Percentiles rank a stretch among this genome's conserved stretches.
Conservation (phyloP, 2,888 invertebrate species). For the Chrysopilus asiliformis region DNA sequence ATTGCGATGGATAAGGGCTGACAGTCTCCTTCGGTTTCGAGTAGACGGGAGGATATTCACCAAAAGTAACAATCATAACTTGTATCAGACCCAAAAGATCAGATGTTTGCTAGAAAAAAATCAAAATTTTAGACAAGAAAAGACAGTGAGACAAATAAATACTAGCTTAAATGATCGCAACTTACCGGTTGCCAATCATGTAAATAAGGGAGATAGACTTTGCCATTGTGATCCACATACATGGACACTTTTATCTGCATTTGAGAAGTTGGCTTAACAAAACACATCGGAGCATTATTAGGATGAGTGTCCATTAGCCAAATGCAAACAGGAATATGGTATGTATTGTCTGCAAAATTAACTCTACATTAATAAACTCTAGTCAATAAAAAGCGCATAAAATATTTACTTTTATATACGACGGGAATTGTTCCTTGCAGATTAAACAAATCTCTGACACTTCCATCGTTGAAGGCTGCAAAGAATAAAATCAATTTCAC, state of each 20-base stretch:
- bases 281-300: constrained; percentile 87
- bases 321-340: constrained; percentile 93
- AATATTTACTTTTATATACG: constrained; percentile 58
- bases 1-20: constrained; percentile 41
- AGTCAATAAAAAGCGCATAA: constrained; percentile 5
- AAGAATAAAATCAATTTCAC: constrained; percentile 11
- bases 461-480: constrained; percentile 80
- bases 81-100: constrained; percentile 81
- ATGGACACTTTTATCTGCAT: constrained; percentile 93
- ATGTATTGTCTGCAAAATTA: constrained; percentile 46
- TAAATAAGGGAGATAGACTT: constrained; percentile 90
- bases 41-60: constrained; percentile 90
- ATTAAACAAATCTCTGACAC: constrained; percentile 63
- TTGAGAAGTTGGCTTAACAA: constrained; percentile 84
- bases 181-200: constrained; percentile 80
- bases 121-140: constrained; percentile 6
- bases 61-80: constrained; percentile 83
- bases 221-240: constrained; percentile 90
- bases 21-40: constrained; percentile 49
- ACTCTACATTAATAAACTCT: constrained; percentile 1
- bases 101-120: constrained; percentile 44
- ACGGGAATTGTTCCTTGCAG: constrained; percentile 90
- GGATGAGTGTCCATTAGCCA: constrained; percentile 98
- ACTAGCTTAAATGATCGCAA: constrained; percentile 1
- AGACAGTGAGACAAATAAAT: constrained; percentile 1